Conservation (phyloP, 2,797 vertebrate species). For the Liasis olivaceus region DNA sequence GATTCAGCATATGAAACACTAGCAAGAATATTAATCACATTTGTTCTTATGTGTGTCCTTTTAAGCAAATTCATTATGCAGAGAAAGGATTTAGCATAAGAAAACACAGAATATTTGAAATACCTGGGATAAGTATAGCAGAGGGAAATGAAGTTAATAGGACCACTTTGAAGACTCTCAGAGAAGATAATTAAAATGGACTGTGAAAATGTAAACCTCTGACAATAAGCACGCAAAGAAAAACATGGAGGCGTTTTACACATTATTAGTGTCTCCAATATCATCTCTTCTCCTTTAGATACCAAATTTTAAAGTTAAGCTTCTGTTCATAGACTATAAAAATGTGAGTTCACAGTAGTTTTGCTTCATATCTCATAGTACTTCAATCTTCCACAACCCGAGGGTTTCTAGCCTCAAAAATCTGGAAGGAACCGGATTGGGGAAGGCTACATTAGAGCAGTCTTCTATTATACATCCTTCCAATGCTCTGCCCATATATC, state of each 20-base stretch:
- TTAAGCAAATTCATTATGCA: constrained; percentile 63
- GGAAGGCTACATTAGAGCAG: not conserved
- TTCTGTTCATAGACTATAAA: constrained; percentile 18
- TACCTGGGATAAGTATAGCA: constrained; percentile 54
- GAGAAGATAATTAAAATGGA: constrained; percentile 60
- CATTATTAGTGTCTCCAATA: constrained; percentile 54
- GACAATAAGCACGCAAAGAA: constrained; percentile 33
- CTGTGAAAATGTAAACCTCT: constrained; percentile 42
- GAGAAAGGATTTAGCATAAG: constrained; percentile 58
- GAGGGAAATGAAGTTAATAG: constrained; percentile 57
- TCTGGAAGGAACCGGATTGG: not conserved
- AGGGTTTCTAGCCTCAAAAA: not conserved
- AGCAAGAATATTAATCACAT: constrained; percentile 59
- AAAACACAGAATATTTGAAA: constrained; percentile 63
- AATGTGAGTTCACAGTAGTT: not conserved
- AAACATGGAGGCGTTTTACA: constrained; percentile 39
- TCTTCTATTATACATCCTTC: not conserved
- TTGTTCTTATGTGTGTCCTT: constrained; percentile 51
- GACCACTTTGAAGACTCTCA: constrained; percentile 49
- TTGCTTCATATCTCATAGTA: not conserved
- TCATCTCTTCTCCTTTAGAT: constrained; percentile 38
- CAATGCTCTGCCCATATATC: too few relatives aligned
- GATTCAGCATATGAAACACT: constrained; percentile 39
- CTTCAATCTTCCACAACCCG: not conserved
- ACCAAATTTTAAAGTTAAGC: not conserved